Percentiles rank a stretch among this genome's conserved stretches.
Conservation (phyloP, 2,888 invertebrate genomes). For the Melinaea marsaeus region DNA sequence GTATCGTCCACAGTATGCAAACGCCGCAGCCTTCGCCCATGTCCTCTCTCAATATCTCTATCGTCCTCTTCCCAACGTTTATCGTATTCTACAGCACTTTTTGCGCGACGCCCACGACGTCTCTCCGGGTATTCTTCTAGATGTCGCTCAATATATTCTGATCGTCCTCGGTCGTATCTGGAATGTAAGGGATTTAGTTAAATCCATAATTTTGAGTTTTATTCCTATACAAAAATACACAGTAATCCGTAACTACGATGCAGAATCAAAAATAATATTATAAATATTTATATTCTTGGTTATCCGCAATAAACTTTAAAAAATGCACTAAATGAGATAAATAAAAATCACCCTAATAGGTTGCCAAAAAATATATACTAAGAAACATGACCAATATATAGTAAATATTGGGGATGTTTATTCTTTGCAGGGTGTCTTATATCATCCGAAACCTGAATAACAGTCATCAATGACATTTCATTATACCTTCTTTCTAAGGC, state of each 20-base stretch:
- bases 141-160: slow-evolving; percentile 58
- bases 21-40: slow-evolving; percentile 46
- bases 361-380: too few species aligned
- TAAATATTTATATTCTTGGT: too few species aligned
- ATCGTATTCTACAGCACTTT: slow-evolving; percentile 58
- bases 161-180: slow-evolving; percentile 55
- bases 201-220: not conserved
- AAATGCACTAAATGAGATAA: too few species aligned
- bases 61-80: slow-evolving; percentile 33
- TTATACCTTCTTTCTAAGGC: slow-evolving; percentile 32
- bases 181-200: not conserved
- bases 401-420: too few species aligned
- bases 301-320: too few species aligned
- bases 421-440: too few species aligned
- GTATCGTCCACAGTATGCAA: slow-evolving; percentile 60
- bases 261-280: too few species aligned
- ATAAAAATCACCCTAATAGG: too few species aligned
- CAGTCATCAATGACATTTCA: not conserved
- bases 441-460: too few species aligned
- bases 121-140: slow-evolving; percentile 45
- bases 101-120: slow-evolving; percentile 53
- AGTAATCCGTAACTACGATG: too few species aligned
- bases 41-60: slow-evolving; percentile 37
- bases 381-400: too few species aligned
- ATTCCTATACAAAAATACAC: too few species aligned